These are phyloP conservation scores for Chloroclysta siterata DNA, from an alignment of 2,888 invertebrate species.

Conservation along the genomic window DNA sequence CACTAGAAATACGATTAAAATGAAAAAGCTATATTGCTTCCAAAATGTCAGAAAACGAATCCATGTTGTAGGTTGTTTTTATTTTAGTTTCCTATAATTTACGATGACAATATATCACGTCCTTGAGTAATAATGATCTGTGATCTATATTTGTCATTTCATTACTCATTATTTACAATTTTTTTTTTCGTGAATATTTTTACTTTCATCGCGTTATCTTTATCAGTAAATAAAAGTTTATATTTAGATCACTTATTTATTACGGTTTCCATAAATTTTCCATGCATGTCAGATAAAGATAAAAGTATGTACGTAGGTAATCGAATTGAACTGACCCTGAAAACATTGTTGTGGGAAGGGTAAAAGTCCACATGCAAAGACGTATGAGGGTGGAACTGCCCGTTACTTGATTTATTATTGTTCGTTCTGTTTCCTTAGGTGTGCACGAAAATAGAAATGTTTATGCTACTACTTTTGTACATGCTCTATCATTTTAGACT, in stretches of 20 bases:
- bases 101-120: no score
- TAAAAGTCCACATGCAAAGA: constrained; percentile 36
- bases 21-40: no score
- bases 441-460: constrained; percentile 33
- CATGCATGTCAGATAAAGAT: neutral
- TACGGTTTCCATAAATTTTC: constrained; percentile 4
- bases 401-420: constrained; percentile 34
- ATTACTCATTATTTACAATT: no score
- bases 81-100: no score
- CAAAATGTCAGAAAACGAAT: no score
- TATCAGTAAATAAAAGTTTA: no score
- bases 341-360: constrained; percentile 30
- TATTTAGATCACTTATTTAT: neutral
- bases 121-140: no score
- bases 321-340: constrained; percentile 32
- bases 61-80: no score
- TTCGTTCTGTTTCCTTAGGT: constrained; percentile 27
- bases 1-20: no score
- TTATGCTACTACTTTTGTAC: neutral
- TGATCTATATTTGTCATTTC: no score
- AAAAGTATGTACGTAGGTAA: constrained; percentile 12
- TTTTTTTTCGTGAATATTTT: neutral
- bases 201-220: neutral
- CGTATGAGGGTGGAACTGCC: constrained; percentile 35
- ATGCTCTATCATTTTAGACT: neutral